These are phyloP conservation scores for Tineola bisselliella DNA, from an alignment of 2,888 invertebrate genomes.

Conservation along the genomic window DNA sequence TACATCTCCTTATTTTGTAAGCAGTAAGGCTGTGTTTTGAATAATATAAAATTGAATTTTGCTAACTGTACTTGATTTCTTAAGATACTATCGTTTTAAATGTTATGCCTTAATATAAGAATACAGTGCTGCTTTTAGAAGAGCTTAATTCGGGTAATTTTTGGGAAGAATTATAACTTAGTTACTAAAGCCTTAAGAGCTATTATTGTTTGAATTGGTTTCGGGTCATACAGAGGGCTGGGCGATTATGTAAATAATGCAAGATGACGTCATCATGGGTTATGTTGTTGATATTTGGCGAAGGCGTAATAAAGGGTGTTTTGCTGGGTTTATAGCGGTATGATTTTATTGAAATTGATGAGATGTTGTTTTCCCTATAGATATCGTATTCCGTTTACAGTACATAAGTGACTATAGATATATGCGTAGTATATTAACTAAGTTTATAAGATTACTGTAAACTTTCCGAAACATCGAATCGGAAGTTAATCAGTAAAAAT, in stretches of 20 bases:
- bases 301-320: neutral
- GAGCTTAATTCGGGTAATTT: neutral
- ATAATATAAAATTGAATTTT: neutral
- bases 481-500: no score
- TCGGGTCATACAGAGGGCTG: neutral
- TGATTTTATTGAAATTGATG: constrained; percentile 2
- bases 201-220: neutral
- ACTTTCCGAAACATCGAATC: no score
- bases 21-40: neutral
- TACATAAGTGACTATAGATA: no score
- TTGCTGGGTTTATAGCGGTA: neutral
- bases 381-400: neutral
- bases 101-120: constrained; percentile 32
- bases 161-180: neutral
- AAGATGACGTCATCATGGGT: constrained; percentile 48
- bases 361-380: neutral
- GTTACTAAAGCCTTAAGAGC: neutral
- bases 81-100: constrained; percentile 28
- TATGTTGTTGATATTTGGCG: constrained; percentile 25
- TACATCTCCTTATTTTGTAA: neutral
- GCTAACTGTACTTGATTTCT: neutral
- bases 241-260: constrained; percentile 46
- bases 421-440: no score
- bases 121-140: neutral
- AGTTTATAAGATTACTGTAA: no score